Percentiles rank a stretch among this genome's conserved stretches.
phyloP scores from a whole-genome alignment of 2,113 vertebrate species.

The Podarcis cretensis region DNA sequence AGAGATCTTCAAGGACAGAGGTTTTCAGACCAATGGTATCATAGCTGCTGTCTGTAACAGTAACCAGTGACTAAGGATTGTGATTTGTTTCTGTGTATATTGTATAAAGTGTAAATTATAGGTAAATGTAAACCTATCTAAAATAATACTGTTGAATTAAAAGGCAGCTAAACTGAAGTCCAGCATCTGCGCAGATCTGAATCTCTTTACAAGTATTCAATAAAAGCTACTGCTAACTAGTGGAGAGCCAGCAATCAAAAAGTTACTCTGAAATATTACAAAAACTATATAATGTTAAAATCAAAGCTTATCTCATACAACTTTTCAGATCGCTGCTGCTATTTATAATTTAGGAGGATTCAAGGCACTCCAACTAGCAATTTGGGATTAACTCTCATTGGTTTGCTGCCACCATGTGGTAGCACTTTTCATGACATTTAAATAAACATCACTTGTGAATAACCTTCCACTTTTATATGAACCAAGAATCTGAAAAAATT shows the following conservation, averaged over 20 bases:
- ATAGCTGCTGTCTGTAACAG: neutral
- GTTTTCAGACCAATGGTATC: neutral
- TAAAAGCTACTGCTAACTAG: neutral
- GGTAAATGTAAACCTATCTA: neutral
- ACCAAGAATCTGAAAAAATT: neutral
- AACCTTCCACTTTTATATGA: neutral
- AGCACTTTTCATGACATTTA: neutral
- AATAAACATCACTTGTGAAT: neutral
- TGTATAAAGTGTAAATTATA: neutral
- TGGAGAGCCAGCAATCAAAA: neutral
- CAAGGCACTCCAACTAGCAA: neutral
- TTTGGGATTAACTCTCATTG: conserved; percentile 23
- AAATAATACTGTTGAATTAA: neutral
- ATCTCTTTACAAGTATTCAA: neutral
- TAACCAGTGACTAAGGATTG: neutral
- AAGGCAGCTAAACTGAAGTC: neutral
- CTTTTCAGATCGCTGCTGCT: neutral
- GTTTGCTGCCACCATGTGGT: conserved; percentile 64
- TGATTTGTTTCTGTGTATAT: neutral
- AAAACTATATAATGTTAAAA: neutral
- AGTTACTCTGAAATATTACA: neutral
- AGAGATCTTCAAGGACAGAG: neutral
- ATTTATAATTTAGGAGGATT: neutral
- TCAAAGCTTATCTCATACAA: neutral
- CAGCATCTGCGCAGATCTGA: no score